phyloP scores from a whole-genome alignment of 2,113 vertebrate species.

The Seriola quinqueradiata region DNA sequence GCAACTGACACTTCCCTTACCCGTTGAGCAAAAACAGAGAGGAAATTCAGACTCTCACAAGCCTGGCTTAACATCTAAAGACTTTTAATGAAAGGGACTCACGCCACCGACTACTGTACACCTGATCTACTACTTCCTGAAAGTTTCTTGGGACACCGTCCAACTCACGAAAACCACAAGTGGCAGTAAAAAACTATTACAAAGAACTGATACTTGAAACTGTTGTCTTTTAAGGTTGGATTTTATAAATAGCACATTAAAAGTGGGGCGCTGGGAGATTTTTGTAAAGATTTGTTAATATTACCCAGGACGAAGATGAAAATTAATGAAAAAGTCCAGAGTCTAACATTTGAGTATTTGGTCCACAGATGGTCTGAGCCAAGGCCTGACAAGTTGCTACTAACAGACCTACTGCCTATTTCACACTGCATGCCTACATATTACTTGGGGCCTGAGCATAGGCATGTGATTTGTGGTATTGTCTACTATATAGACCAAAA shows the following conservation, averaged over 20 bases:
- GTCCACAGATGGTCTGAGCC: constrained; percentile 15
- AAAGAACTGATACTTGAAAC: constrained; percentile 40
- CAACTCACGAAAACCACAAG: constrained; percentile 60
- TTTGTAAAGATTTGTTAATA: constrained; percentile 24
- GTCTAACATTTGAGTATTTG: constrained; percentile 27
- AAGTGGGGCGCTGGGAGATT: neutral
- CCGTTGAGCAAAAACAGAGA: constrained; percentile 67
- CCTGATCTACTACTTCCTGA: constrained; percentile 70
- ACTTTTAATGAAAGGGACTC: constrained; percentile 67
- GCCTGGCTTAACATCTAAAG: constrained; percentile 64
- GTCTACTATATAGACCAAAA: constrained; percentile 13
- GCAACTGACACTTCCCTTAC: constrained; percentile 71
- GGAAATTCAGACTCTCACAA: constrained; percentile 64
- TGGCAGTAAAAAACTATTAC: constrained; percentile 43
- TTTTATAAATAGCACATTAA: constrained; percentile 28
- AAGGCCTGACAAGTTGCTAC: constrained; percentile 7
- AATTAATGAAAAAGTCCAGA: constrained; percentile 16
- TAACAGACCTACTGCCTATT: constrained; percentile 17
- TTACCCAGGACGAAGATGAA: constrained; percentile 2
- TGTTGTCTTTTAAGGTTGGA: constrained; percentile 17
- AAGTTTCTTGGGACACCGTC: constrained; percentile 37
- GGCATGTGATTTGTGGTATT: constrained; percentile 61
- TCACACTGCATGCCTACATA: constrained; percentile 27
- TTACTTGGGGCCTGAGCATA: constrained; percentile 29
- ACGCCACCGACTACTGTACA: constrained; percentile 63